Base-by-base conservation (phyloP, 2,113 vertebrate species). In the Fulica atra region DNA sequence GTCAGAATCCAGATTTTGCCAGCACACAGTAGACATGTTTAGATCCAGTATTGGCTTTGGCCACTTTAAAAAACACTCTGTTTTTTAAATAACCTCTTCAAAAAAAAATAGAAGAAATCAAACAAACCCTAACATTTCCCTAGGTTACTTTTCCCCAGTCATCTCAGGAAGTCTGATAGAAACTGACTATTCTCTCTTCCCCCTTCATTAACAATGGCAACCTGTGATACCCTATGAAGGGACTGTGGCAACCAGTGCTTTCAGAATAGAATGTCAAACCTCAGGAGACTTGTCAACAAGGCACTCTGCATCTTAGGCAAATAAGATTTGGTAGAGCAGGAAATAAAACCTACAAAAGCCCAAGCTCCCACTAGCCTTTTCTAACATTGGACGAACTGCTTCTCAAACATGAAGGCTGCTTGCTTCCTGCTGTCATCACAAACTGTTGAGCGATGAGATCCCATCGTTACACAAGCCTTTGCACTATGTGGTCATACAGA, bases 211-310 rank as follows among this genome's bases (percentile, higher is more conserved):
- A 65, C 53, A 79, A 57, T n/a, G 25, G 64, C 60, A 92, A 86
- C n/a, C 46, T 59, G 69, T 73, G 42, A 25, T 38, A 69, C 4
- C 12, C 28, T 72, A 19, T 64, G 44, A 88, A 76, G 54, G 11
- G 24, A 53, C n/a, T 38, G 25, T 51, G 36, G 59, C 50, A 85
- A 42, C 16, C 1, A 4, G 16, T 0, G 0, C 16, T 91, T 84
- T 66, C 69, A 69, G 42, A 73, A 92, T 23, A 86, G 86, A 85
- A 44, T 48, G 29, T 5, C 4, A 80, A 95, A 42, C 18, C 44
- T 16, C 29, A 14, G 4, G 7, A 89, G 20, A 59, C 70, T 82
- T 76, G 29, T 82, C 92, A 82, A 72, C 35, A 85, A 88, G 20
- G 26, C 10, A 68, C 35, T 68, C 61, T 28, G 5, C 21, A 9